Evolutionary conservation across 2,797 vertebrate genomes (phyloP).

Genomic region (Danio choprae): DNA sequence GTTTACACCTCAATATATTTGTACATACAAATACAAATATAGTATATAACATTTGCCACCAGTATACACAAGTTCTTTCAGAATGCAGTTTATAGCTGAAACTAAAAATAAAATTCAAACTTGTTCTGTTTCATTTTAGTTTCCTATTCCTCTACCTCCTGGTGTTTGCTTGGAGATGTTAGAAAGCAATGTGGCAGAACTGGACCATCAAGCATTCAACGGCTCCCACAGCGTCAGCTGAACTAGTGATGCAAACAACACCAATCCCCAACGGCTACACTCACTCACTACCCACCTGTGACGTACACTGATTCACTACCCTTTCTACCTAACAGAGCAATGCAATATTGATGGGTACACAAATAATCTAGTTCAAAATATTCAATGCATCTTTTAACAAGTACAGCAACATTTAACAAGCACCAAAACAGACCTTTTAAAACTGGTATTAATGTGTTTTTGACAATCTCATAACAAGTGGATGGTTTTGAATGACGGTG

Average conservation of each 20-base stretch:
- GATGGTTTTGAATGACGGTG: not conserved
- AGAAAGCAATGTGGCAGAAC: constrained; percentile 68
- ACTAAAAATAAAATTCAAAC: not conserved
- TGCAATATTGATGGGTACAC: not conserved
- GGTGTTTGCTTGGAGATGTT: constrained; percentile 36
- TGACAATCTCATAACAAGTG: not conserved
- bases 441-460: not conserved
- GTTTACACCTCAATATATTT: no score
- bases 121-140: constrained; percentile 34
- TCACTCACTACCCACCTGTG: constrained; percentile 18
- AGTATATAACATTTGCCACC: no score
- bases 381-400: not conserved
- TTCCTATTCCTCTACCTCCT: constrained; percentile 29
- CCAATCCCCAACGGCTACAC: constrained; percentile 38
- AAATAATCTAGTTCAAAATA: not conserved
- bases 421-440: not conserved
- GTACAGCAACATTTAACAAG: not conserved
- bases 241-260: constrained; percentile 29
- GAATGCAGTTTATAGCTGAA: not conserved
- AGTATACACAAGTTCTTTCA: not conserved
- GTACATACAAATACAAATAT: no score
- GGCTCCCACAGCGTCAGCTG: constrained; percentile 9
- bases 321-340: not conserved
- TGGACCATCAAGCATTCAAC: constrained; percentile 66
- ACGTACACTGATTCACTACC: not conserved